Percentiles rank a stretch among this genome's conserved stretches.
Conservation (phyloP, 2,797 vertebrate genomes). For the Ambastaia sidthimunki region DNA sequence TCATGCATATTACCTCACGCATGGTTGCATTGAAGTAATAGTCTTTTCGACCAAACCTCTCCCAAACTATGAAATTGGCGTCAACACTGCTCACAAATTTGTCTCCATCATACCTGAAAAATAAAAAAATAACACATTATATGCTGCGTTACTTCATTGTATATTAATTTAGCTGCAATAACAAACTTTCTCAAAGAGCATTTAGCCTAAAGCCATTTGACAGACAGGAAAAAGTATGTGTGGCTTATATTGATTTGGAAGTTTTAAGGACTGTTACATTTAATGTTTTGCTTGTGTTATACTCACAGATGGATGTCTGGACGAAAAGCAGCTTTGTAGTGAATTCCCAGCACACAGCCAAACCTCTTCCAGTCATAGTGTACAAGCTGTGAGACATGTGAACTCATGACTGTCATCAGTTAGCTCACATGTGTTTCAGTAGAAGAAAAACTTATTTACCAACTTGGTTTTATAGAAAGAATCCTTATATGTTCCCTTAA, state of each 20-base stretch:
- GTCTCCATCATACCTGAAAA: slow-evolving; percentile 47
- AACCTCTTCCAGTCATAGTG: slow-evolving; percentile 43
- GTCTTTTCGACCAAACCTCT: slow-evolving; percentile 35
- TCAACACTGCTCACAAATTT: slow-evolving; percentile 41
- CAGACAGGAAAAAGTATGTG: background rate
- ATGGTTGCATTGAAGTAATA: slow-evolving; percentile 46
- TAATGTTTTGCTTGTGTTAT: background rate
- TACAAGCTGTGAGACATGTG: slow-evolving; percentile 10
- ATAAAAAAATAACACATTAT: background rate
- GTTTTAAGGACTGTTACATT: background rate
- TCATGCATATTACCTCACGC: slow-evolving; percentile 18
- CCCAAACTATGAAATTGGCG: slow-evolving; percentile 51
- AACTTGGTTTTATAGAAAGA: background rate
- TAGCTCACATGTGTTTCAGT: background rate
- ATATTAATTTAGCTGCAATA: background rate
- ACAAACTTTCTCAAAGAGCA: background rate
- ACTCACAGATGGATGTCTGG: slow-evolving; percentile 44
- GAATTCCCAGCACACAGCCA: slow-evolving; percentile 49
- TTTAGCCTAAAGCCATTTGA: background rate
- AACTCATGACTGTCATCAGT: slow-evolving; percentile 29
- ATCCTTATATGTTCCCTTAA: background rate
- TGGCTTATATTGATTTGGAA: background rate
- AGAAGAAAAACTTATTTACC: background rate
- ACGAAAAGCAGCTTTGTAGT: slow-evolving; percentile 25
- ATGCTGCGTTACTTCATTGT: background rate